Conservation (phyloP, 1,140 invertebrate species). For the Whitmania pigra region DNA sequence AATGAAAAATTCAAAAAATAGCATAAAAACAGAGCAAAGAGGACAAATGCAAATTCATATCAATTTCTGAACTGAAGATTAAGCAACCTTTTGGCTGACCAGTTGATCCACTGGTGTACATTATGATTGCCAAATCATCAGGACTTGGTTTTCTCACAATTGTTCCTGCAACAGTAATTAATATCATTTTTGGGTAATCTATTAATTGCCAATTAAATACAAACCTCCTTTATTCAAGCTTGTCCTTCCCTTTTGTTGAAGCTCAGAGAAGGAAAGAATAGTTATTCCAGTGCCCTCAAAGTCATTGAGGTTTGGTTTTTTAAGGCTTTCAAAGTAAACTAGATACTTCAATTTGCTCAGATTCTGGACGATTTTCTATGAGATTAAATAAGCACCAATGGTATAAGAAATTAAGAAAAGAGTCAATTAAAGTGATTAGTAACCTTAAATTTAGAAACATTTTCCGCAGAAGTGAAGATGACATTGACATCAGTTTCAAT, state of each 20-base stretch:
- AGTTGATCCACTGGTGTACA: slow-evolving; percentile 45
- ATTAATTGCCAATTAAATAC: too few relatives aligned
- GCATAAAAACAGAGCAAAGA: neutral
- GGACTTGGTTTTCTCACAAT: slow-evolving; percentile 24
- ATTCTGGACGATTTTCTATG: neutral
- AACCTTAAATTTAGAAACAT: slow-evolving; percentile 72
- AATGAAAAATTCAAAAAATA: neutral
- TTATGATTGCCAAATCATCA: slow-evolving; percentile 42
- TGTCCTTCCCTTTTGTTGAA: neutral
- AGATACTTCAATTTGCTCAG: slow-evolving; percentile 2
- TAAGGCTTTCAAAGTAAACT: neutral
- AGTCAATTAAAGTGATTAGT: slow-evolving; percentile 8
- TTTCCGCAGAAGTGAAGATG: slow-evolving; percentile 74
- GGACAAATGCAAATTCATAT: too few relatives aligned
- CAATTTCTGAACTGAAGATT: neutral
- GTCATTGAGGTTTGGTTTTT: neutral
- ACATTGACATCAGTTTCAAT: slow-evolving; percentile 86
- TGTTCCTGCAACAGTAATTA: neutral
- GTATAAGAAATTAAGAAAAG: neutral
- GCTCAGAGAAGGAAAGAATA: neutral
- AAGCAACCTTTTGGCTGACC: slow-evolving; percentile 39
- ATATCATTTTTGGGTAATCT: neutral
- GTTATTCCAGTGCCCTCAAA: neutral
- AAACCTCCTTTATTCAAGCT: neutral
- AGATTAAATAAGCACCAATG: neutral